phyloP scores from a whole-genome alignment of 2,113 vertebrate species.

The Otus sunia region DNA sequence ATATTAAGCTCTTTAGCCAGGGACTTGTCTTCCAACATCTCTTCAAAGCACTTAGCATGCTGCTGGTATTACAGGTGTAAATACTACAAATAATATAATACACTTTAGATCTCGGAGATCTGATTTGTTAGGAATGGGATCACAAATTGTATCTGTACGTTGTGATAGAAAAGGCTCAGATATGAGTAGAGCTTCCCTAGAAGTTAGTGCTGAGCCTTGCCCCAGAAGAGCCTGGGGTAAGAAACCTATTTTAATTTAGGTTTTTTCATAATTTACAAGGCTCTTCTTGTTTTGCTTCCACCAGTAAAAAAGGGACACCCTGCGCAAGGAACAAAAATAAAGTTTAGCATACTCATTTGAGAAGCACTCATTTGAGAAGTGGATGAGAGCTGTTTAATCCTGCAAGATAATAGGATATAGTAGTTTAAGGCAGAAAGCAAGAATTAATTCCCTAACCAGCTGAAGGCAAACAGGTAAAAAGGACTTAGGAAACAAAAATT shows the following conservation, averaged over 20 bases:
- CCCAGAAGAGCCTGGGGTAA: not conserved
- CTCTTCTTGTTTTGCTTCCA: not conserved
- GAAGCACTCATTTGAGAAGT: not conserved
- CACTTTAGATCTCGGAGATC: not conserved
- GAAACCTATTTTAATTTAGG: not conserved
- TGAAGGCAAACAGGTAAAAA: not conserved
- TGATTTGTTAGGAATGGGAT: not conserved
- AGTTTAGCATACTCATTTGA: not conserved
- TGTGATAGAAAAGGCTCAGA: not conserved
- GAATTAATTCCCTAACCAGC: not conserved
- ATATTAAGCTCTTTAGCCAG: constrained; percentile 29
- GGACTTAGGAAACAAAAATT: not conserved
- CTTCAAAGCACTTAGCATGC: not conserved
- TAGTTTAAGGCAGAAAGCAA: not conserved
- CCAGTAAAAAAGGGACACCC: not conserved
- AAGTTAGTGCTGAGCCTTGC: not conserved
- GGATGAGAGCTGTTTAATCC: not conserved
- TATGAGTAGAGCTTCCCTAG: not conserved
- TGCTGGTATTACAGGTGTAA: not conserved
- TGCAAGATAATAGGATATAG: not conserved
- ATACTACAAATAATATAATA: not conserved
- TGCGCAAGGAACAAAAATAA: not conserved
- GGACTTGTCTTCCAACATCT: not conserved
- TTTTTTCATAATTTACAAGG: not conserved
- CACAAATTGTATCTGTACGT: not conserved